Base-by-base conservation (phyloP, 2,888 invertebrate genomes). In the Drosophila antonietae region DNA sequence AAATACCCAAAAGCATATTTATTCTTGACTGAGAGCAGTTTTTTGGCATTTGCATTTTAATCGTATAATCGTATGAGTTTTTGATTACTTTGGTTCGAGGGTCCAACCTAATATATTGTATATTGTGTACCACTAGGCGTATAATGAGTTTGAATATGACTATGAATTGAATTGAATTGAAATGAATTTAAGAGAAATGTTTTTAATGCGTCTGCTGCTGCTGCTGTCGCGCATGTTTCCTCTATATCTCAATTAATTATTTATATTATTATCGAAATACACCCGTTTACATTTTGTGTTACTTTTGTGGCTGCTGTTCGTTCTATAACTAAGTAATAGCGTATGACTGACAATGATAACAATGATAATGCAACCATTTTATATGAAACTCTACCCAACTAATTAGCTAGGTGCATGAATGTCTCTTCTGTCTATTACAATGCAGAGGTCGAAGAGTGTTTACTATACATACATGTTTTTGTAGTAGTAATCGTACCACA, bases 91-190 rank as follows among this genome's bases (percentile, higher is more conserved):
- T 68, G 72, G 57, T 73, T 55, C 18, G 67, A 53, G 78, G 80
- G 74, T 64, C 44, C 41, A 62, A 53, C 64, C 72, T 77, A 67
- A 69, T 37, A 53, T 57, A 53, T 57, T 88, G 74, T 84, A 89
- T 88, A 79, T 85, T 85, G 75, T 88, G 86, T 89, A 89, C 77
- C 75, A 75, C 80, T 85, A 89, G 85, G 90, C 85, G 90, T 85
- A 85, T 85, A 78, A 80, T 73, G 51, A 89, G 76, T 73, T 74
- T 82, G 66, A 73, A 57, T 63, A 76, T 78, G 59, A 60, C 49
- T 15, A 66, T 56, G 59, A 60, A 23, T 53, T 53, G 49, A 53
- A n/a, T n/a, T n/a, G n/a, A n/a, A 35, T 47, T 47, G 47, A 47
- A 12, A 35, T 52, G n/a, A 31, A 33, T 18, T 49, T 10, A 12